Conservation (phyloP, 2,888 invertebrate genomes). For the Orthosia gracilis region DNA sequence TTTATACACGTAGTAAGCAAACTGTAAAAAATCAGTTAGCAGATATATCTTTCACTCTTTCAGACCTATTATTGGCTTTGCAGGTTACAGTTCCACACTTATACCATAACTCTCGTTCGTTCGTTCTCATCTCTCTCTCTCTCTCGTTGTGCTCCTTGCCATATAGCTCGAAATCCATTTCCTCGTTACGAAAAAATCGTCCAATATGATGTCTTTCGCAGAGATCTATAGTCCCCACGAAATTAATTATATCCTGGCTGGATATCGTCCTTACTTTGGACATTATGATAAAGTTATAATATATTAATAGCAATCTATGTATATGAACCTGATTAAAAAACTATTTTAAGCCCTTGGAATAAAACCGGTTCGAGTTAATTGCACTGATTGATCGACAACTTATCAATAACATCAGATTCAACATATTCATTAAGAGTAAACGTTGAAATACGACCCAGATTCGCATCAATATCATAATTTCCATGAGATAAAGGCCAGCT, state of each 20-base stretch:
- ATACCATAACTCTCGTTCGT: no score
- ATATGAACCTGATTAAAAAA: not conserved
- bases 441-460: slow-evolving; percentile 57
- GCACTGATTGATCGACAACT: slow-evolving; percentile 26
- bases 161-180: no score
- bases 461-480: slow-evolving; percentile 37
- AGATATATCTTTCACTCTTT: not conserved
- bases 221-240: not conserved
- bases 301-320: not conserved
- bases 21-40: not conserved
- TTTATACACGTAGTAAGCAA: no score
- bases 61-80: no score
- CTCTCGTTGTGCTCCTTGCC: not conserved
- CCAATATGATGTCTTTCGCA: not conserved
- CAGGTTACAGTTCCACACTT: not conserved
- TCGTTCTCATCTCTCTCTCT: no score
- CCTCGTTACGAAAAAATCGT: not conserved
- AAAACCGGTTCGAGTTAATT: slow-evolving; percentile 42
- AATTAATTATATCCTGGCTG: not conserved
- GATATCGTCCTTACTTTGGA: not conserved
- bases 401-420: slow-evolving; percentile 44
- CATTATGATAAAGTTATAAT: not conserved
- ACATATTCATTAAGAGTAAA: slow-evolving; percentile 46
- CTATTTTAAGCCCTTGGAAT: slow-evolving; percentile 22
- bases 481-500: slow-evolving; percentile 35